Conservation (phyloP, 2,113 vertebrate species). For the Myotis davidii region DNA sequence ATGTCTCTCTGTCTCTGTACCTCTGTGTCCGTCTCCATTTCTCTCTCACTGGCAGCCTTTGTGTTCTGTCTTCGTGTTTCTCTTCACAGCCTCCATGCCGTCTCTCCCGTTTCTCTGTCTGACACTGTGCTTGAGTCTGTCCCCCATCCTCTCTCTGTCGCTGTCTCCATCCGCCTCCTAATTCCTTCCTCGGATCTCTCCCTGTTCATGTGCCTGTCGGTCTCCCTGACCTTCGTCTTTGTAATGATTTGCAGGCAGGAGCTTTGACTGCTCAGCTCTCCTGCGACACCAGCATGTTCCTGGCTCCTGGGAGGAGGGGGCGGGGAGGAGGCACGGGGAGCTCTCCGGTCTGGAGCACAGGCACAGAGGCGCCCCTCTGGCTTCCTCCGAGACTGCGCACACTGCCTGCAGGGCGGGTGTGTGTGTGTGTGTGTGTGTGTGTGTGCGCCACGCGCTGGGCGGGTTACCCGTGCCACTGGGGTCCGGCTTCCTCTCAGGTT, state of each 20-base stretch:
- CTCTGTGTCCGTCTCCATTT: not conserved
- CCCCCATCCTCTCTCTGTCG: not conserved
- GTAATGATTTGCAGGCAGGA: not conserved
- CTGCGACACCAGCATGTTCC: not conserved
- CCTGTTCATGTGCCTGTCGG: not conserved
- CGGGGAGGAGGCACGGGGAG: not conserved
- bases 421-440: no score
- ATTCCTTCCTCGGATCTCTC: not conserved
- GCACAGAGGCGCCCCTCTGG: not conserved
- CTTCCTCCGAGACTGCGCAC: not conserved
- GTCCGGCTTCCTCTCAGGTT: constrained; percentile 94
- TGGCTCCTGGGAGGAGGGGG: not conserved
- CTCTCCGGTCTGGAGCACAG: no score
- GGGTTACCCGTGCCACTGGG: constrained; percentile 90
- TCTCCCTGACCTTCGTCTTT: not conserved
- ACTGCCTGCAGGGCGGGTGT: no score
- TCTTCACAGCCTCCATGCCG: not conserved
- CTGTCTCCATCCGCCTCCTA: not conserved
- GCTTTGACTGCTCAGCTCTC: not conserved
- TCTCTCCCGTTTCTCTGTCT: not conserved
- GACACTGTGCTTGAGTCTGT: not conserved
- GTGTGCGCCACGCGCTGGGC: no score
- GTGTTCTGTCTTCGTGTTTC: not conserved
- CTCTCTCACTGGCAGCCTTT: not conserved
- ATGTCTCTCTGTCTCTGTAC: not conserved